A percentile compares a stretch with the other conserved stretches of the same genome.
Evolutionary conservation across 2,888 invertebrate genomes (phyloP).

Genomic region (Myopa tessellatipennis): DNA sequence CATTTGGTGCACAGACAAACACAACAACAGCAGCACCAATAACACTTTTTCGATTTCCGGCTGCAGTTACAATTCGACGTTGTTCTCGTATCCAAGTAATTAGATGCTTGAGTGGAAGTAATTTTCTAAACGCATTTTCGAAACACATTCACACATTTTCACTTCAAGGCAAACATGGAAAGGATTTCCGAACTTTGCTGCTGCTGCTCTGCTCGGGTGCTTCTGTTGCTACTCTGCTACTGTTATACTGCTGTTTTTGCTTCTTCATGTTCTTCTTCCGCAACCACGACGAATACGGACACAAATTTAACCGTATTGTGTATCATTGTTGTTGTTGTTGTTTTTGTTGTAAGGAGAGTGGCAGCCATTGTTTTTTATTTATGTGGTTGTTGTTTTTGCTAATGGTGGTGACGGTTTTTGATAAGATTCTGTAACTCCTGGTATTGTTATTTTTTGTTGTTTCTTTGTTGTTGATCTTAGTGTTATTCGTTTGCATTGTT

Average conservation of each 20-base stretch:
- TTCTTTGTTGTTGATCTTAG: not conserved
- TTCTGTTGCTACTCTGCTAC: not conserved
- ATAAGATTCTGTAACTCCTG: not conserved
- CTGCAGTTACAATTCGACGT: not conserved
- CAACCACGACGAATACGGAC: no score
- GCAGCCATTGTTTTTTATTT: no score
- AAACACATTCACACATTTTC: not conserved
- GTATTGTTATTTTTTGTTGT: not conserved
- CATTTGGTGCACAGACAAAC: not conserved
- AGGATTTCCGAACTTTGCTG: not conserved
- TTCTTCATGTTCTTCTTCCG: no score
- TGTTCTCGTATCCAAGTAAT: conserved; percentile 15
- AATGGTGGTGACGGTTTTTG: no score
- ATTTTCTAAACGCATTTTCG: conserved; percentile 26
- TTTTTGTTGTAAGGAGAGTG: no score
- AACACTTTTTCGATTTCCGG: not conserved
- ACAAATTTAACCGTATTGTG: no score
- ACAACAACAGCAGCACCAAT: no score
- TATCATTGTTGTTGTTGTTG: no score
- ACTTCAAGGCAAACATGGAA: not conserved
- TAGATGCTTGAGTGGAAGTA: conserved; percentile 28
- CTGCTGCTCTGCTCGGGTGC: no score
- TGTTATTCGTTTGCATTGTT: not conserved
- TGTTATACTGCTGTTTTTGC: not conserved
- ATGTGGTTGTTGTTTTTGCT: no score